Conservation (phyloP, 2,113 vertebrate genomes). For the Bufo gargarizans region DNA sequence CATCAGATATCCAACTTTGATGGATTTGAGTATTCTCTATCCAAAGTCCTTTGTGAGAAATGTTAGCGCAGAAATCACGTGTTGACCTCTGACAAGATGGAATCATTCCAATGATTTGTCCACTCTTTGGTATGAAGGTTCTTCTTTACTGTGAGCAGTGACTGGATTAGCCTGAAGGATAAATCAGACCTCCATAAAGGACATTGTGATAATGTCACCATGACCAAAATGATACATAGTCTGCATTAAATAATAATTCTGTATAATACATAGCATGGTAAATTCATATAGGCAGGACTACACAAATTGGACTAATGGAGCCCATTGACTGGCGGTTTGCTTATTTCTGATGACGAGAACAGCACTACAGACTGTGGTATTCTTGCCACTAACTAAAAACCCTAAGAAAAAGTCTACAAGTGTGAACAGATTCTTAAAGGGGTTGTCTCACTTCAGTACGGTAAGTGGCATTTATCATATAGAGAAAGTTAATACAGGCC, state of each 20-base stretch:
- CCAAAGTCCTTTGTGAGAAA: slow-evolving; percentile 70
- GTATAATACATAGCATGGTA: too few relatives aligned
- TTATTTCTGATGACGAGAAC: too few relatives aligned
- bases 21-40: slow-evolving; percentile 67
- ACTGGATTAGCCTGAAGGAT: slow-evolving; percentile 73
- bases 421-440: too few relatives aligned
- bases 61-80: slow-evolving; percentile 64
- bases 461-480: too few relatives aligned
- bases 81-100: slow-evolving; percentile 71
- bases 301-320: too few relatives aligned
- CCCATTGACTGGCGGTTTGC: too few relatives aligned
- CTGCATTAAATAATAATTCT: not conserved
- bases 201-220: slow-evolving; percentile 75
- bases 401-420: too few relatives aligned
- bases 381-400: too few relatives aligned
- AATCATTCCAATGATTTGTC: slow-evolving; percentile 69
- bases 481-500: too few relatives aligned
- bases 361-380: too few relatives aligned
- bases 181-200: slow-evolving; percentile 69
- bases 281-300: too few relatives aligned
- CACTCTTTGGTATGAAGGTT: slow-evolving; percentile 75
- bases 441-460: too few relatives aligned
- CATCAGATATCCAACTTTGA: slow-evolving; percentile 62
- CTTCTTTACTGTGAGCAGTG: slow-evolving; percentile 63
- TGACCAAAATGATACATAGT: not conserved